A percentile compares a stretch with the other conserved stretches of the same genome.
These are phyloP conservation scores for Saguinus midas DNA, from an alignment of 2,113 vertebrate genomes.

Conservation along the genomic window DNA sequence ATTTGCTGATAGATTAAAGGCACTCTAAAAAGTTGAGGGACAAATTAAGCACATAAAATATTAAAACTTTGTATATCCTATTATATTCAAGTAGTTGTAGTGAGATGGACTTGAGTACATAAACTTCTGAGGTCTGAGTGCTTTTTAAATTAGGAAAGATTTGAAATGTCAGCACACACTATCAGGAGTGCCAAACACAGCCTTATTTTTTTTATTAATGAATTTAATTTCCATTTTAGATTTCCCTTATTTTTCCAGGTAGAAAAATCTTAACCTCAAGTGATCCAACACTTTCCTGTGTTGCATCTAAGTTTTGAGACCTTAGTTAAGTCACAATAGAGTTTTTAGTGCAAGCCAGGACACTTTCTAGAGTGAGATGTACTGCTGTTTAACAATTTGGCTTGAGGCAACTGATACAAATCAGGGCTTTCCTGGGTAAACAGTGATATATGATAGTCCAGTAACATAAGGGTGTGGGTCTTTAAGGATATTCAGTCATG, in stretches of 20 bases:
- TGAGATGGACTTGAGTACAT: background rate
- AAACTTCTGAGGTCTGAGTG: background rate
- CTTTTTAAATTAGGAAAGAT: background rate
- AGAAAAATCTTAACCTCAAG: background rate
- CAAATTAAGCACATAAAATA: conserved; percentile 32
- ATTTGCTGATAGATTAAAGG: conserved; percentile 11
- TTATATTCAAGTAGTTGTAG: background rate
- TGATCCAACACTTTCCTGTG: background rate
- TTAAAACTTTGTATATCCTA: background rate
- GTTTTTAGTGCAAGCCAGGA: background rate
- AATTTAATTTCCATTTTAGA: conserved; percentile 5
- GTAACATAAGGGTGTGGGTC: background rate
- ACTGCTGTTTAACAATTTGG: background rate
- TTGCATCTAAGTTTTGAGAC: background rate
- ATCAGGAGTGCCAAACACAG: background rate
- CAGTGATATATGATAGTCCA: background rate
- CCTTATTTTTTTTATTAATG: background rate
- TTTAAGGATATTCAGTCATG: background rate
- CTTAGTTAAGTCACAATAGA: background rate
- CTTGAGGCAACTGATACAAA: background rate
- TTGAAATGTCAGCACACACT: background rate
- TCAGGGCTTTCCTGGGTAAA: background rate
- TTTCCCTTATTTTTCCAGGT: background rate
- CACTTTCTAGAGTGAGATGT: background rate
- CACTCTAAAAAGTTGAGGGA: background rate